Evolutionary conservation across 2,797 vertebrate species (phyloP).

Genomic region (Crocidura indochinensis): DNA sequence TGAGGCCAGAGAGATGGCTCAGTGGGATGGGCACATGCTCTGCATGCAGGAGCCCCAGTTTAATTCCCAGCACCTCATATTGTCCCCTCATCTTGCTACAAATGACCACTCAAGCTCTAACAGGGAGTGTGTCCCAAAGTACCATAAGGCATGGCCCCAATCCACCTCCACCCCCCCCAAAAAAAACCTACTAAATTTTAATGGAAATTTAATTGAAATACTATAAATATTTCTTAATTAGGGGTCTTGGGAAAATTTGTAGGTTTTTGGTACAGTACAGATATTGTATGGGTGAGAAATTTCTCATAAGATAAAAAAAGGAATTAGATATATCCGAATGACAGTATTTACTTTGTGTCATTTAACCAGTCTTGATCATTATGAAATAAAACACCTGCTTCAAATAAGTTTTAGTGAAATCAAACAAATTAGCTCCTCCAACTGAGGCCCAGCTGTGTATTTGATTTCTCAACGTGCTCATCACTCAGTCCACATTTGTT

Average conservation of each 20-base stretch:
- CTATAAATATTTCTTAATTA: slow-evolving; percentile 56
- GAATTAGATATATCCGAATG: not conserved
- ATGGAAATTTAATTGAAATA: slow-evolving; percentile 44
- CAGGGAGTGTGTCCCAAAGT: too few species aligned
- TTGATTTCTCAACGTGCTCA: slow-evolving; percentile 49
- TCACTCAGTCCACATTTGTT: not conserved
- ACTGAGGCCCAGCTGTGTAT: not conserved
- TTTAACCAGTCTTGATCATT: slow-evolving; percentile 50
- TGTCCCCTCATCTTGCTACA: too few species aligned
- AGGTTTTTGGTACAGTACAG: slow-evolving; percentile 25
- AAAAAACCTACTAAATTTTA: slow-evolving; percentile 24
- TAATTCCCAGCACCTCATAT: too few species aligned
- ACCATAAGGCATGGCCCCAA: too few species aligned
- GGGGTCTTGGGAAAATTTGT: slow-evolving; percentile 50
- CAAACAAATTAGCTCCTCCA: slow-evolving; percentile 63
- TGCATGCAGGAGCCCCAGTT: too few species aligned
- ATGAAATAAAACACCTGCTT: slow-evolving; percentile 41
- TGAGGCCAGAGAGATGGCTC: not conserved
- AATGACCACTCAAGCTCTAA: too few species aligned
- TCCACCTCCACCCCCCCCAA: too few species aligned
- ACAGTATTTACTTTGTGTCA: slow-evolving; percentile 48
- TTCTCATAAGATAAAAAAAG: not conserved
- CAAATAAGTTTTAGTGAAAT: slow-evolving; percentile 69
- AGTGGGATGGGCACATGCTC: too few species aligned
- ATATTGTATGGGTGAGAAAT: not conserved